Evolutionary conservation across 2,797 vertebrate genomes (phyloP), one percentile per base, ranked within the genome.

Genomic region (Malurus leucopterus): DNA sequence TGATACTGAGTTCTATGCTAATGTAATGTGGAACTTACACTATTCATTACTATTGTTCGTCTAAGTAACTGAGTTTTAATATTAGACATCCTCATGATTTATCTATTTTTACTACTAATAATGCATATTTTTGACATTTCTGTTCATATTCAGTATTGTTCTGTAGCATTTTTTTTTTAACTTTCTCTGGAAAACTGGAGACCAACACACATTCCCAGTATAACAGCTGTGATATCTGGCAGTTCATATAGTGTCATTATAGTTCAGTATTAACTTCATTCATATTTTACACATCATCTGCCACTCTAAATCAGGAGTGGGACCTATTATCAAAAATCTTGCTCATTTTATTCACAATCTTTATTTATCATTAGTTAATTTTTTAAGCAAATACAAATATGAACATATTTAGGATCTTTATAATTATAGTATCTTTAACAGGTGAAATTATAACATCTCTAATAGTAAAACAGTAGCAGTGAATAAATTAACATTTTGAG

Each of bases 41-140:
- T 64, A 40, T 75, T 76, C 7, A 8, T 69, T 76, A 26, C 7
- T 10, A 16, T 16, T 49, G 3, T 22, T 41, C 2, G 2, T 57
- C 13, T 69, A 30, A 72, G 34, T 79, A 51, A 30, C 7, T 50
- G 9, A 7, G 12, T 34, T 77, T 67, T 82, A 47, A 34, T 8
- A 9, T 23, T 46, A 46, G 4, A 44, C 10, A 43, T 17, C 0
- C 1, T 64, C 2, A 1, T 32, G 12, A 21, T 4, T 63, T 46
- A 1, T 17, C 3, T 32, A 6, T 51, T 68, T 70, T 89, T 40
- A 17, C 17, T 71, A 6, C 32, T 38, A n/a, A 13, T 18, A 51
- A 22, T 13, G 11, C 36, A 43, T n/a, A 22, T 0, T 47, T 89
- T 36, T 55, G 7, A 24, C 4, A 27, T 68, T 78, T 59, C 49